A percentile compares a stretch with the other conserved stretches of the same genome.
Evolutionary conservation across 2,113 vertebrate species (phyloP).

Genomic region (Eurystomus gularis): DNA sequence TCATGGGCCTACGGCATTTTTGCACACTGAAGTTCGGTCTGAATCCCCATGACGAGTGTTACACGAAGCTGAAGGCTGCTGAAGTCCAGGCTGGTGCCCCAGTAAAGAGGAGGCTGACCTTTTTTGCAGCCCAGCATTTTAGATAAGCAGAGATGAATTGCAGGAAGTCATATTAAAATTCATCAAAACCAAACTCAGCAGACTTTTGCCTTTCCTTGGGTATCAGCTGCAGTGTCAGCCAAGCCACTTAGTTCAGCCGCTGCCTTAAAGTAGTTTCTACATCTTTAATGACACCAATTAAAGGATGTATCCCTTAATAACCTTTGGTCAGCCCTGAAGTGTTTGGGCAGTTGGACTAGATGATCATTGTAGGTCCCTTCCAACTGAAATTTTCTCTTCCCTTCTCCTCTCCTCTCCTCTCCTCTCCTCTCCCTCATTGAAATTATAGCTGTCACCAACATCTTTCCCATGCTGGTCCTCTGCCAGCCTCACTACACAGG

Average conservation of each 20-base stretch:
- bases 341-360: neutral
- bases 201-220: neutral
- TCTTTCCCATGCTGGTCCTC: neutral
- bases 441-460: neutral
- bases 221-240: neutral
- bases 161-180: neutral
- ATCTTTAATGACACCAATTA: neutral
- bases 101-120: neutral
- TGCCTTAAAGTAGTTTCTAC: neutral
- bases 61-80: rapidly evolving
- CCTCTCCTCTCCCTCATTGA: no score
- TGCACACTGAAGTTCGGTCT: rapidly evolving
- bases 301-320: neutral
- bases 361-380: neutral
- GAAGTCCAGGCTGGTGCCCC: neutral
- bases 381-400: neutral
- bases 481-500: rapidly evolving
- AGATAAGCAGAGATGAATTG: neutral
- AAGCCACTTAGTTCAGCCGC: neutral
- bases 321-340: neutral
- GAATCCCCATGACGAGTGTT: neutral
- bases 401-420: no score
- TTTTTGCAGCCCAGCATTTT: neutral
- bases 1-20: neutral
- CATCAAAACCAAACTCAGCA: neutral